phyloP scores from a whole-genome alignment of 2,888 invertebrate species.

The Thysanoteuthis rhombus region DNA sequence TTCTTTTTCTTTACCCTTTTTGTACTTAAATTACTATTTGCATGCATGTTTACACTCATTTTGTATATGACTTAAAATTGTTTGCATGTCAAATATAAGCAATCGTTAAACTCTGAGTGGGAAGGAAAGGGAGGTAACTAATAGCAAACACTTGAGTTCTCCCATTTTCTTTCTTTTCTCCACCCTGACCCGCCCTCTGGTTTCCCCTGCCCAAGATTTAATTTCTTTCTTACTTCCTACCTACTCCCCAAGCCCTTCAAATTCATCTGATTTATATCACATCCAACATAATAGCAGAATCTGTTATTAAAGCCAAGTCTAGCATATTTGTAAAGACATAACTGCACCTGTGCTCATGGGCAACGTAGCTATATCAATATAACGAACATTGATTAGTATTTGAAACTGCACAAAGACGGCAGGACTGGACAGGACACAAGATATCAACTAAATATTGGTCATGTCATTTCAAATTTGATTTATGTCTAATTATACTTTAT shows the following conservation, averaged over 20 bases:
- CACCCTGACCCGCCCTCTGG: background rate
- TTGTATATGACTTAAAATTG: conserved; percentile 12
- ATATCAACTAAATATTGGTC: background rate
- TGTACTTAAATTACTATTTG: background rate
- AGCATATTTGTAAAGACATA: background rate
- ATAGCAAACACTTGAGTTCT: background rate
- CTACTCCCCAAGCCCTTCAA: background rate
- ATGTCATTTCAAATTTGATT: background rate
- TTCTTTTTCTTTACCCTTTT: background rate
- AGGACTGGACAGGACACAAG: background rate
- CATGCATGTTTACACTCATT: background rate
- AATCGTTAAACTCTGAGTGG: background rate
- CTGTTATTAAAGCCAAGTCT: background rate
- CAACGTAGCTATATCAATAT: too few species aligned
- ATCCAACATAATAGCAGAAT: background rate
- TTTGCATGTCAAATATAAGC: background rate
- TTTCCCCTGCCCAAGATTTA: background rate
- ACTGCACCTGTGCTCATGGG: background rate
- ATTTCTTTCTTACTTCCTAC: background rate
- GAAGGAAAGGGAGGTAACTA: background rate
- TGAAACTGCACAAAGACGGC: background rate
- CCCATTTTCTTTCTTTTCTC: background rate
- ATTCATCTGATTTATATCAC: background rate
- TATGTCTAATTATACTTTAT: background rate
- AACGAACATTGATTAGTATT: background rate